A percentile compares a stretch with the other conserved stretches of the same genome.
Evolutionary conservation across 2,888 invertebrate species (phyloP).

Genomic region (Harpalus rubripes): DNA sequence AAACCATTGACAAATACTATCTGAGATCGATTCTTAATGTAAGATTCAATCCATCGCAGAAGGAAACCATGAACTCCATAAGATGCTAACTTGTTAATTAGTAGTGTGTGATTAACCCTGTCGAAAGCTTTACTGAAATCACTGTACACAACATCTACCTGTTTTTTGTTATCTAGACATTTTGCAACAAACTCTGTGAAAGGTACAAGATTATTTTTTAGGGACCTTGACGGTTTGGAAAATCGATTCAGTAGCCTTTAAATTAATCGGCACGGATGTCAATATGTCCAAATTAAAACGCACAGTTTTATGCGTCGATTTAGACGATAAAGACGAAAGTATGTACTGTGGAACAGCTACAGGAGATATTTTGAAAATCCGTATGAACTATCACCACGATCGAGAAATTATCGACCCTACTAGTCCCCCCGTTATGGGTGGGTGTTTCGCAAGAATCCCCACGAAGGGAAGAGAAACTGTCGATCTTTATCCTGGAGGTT

Average conservation of each 20-base stretch:
- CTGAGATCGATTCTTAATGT: too few relatives aligned
- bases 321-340: slow-evolving; percentile 85
- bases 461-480: slow-evolving; percentile 79
- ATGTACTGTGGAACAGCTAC: slow-evolving; percentile 92
- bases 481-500: slow-evolving; percentile 81
- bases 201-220: neutral
- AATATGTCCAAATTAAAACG: slow-evolving; percentile 89
- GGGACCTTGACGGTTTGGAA: slow-evolving; percentile 88
- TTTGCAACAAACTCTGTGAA: too few relatives aligned
- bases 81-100: too few relatives aligned
- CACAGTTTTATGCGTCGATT: slow-evolving; percentile 85
- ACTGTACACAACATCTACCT: too few relatives aligned
- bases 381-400: slow-evolving; percentile 81
- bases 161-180: too few relatives aligned
- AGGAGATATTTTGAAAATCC: slow-evolving; percentile 82
- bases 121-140: too few relatives aligned
- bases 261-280: slow-evolving; percentile 86
- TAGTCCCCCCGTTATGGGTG: slow-evolving; percentile 81
- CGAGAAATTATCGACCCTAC: slow-evolving; percentile 78
- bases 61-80: too few relatives aligned
- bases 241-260: slow-evolving; percentile 84
- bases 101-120: too few relatives aligned
- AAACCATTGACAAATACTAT: too few relatives aligned
- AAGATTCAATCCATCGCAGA: too few relatives aligned
- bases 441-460: slow-evolving; percentile 83